Evolutionary conservation across 2,888 invertebrate genomes (phyloP), one percentile per base, ranked within the genome.

Genomic region (Phytoseiulus persimilis): DNA sequence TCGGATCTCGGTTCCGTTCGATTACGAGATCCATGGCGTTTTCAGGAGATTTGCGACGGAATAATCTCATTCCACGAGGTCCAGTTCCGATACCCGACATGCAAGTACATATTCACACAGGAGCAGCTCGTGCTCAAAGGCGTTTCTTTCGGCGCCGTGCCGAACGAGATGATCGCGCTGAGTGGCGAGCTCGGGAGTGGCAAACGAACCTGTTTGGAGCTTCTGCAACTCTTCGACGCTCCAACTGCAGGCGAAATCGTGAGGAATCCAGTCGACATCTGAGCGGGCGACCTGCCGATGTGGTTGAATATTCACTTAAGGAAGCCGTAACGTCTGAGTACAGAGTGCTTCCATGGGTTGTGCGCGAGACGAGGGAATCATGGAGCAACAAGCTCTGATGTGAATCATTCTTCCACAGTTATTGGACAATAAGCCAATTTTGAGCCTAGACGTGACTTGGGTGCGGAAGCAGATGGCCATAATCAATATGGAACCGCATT

Each of bases 371-470:
- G 65, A 28, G 11, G 65, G 2, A 65, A 65, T 65, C 18, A 65
- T 65, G 65, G 65, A 65, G 23, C 11, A 65, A 65, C 65, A 65
- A 65, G 65, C 65, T 65, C 23, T 28, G 65, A 65, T 65, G 65
- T 65, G 65, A 65, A 23, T 65, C 65, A 65, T 65, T 65, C 65
- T 28, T 18, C 28, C 65, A 65, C 87, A 87, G 87, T 87, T 87
- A 87, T 45, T 87, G 87, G 87, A 87, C 33, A 87, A 87, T 23
- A 87, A 87, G 32, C 87, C 87, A n/a, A 87, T 87, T n/a, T 45
- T n/a, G 87, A 32, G 87, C 87, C 87, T 87, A 23, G 87, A 87
- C 33, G 87, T 87, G 32, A n/a, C 87, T n/a, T 87, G 87, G 87
- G 87, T 87, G 39, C 32, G 87, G 45, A 33, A 87, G 87, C 87